Evolutionary conservation across 2,113 vertebrate genomes (phyloP).

Genomic region (Rynchops niger): DNA sequence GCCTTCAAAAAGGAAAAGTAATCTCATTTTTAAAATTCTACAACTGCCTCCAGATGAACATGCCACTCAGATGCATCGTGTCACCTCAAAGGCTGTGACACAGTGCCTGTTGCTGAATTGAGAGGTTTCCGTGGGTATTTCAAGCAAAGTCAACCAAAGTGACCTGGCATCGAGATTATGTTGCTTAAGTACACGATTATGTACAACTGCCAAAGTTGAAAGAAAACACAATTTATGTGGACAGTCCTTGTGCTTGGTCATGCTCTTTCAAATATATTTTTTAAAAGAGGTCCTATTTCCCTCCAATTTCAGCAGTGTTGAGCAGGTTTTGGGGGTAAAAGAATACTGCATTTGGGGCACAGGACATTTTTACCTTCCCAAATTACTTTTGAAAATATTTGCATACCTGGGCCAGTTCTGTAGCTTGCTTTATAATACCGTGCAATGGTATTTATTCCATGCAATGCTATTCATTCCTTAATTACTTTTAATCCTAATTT

Average conservation of each 20-base stretch:
- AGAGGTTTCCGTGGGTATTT: not conserved
- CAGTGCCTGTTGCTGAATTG: not conserved
- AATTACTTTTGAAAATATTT: not conserved
- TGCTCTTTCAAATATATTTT: not conserved
- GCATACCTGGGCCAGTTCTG: not conserved
- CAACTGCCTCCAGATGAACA: not conserved
- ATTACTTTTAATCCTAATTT: not conserved
- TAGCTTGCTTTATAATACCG: not conserved
- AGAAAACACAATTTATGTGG: not conserved
- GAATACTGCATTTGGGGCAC: not conserved
- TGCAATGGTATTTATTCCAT: not conserved
- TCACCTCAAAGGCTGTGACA: not conserved
- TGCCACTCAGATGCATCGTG: not conserved
- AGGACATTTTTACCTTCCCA: not conserved
- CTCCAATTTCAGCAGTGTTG: not conserved
- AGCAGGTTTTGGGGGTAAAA: not conserved
- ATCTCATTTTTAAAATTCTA: not conserved
- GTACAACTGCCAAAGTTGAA: not conserved
- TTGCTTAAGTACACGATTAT: not conserved
- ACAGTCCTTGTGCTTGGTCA: not conserved
- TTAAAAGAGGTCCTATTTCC: not conserved
- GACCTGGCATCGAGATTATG: rapidly evolving
- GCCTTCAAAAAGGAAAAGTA: not conserved
- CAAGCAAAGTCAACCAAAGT: not conserved
- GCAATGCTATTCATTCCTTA: not conserved